phyloP scores from a whole-genome alignment of 1,140 invertebrate species.

The Nebria ingens region DNA sequence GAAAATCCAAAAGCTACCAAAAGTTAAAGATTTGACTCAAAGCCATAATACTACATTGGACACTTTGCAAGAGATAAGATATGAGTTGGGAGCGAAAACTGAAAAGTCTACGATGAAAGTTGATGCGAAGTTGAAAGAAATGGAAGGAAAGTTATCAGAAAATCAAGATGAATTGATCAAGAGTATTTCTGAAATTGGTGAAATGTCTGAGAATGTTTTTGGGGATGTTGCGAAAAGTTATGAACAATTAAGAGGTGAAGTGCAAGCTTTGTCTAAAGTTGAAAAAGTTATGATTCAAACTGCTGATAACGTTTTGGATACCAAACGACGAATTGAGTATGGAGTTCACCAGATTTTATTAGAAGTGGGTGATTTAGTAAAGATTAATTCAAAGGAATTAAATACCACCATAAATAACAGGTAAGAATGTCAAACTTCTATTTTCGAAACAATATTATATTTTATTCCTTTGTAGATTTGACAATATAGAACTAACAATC shows the following conservation, averaged over 20 bases:
- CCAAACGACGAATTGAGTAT: slow-evolving; percentile 73
- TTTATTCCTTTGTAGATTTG: slow-evolving; percentile 46
- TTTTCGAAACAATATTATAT: not conserved
- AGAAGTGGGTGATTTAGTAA: slow-evolving; percentile 63
- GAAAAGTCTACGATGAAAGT: slow-evolving; percentile 8
- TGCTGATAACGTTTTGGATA: slow-evolving; percentile 73
- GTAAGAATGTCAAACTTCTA: slow-evolving; percentile 21
- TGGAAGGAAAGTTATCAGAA: slow-evolving; percentile 27
- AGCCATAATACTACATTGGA: slow-evolving; percentile 22
- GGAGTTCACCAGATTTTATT: slow-evolving; percentile 73
- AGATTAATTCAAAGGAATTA: slow-evolving; percentile 51
- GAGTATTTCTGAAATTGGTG: slow-evolving; percentile 41
- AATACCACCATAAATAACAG: slow-evolving; percentile 54
- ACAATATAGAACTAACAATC: slow-evolving; percentile 55
- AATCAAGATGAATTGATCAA: slow-evolving; percentile 41
- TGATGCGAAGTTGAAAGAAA: slow-evolving; percentile 17
- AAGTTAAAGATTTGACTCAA: slow-evolving; percentile 15
- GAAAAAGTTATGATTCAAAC: slow-evolving; percentile 74
- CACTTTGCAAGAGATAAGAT: slow-evolving; percentile 19
- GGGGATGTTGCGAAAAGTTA: slow-evolving; percentile 45
- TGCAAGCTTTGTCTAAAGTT: slow-evolving; percentile 53
- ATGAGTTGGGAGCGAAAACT: slow-evolving; percentile 12
- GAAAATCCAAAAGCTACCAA: slow-evolving; percentile 17
- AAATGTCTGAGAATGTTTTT: slow-evolving; percentile 42
- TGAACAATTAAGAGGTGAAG: slow-evolving; percentile 42